Evolutionary conservation across 2,113 vertebrate genomes (phyloP).

Genomic region (Glaucidium brasilianum): DNA sequence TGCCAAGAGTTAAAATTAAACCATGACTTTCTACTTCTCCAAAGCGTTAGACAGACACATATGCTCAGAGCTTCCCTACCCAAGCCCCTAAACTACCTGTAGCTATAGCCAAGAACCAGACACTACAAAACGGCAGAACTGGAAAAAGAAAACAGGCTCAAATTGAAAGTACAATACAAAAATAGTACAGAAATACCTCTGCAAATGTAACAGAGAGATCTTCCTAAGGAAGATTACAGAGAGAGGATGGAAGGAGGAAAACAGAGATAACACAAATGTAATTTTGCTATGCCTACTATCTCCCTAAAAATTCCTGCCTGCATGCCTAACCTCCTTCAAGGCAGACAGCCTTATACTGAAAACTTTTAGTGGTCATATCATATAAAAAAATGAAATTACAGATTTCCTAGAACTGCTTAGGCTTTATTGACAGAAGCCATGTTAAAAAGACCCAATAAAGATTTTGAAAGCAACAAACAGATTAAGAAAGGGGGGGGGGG

Average conservation of each 20-base stretch:
- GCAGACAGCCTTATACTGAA: not conserved
- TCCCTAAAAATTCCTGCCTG: not conserved
- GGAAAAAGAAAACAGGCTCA: not conserved
- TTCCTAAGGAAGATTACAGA: not conserved
- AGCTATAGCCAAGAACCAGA: not conserved
- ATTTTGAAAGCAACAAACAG: not conserved
- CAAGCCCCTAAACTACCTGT: not conserved
- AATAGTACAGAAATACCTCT: not conserved
- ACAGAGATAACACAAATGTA: not conserved
- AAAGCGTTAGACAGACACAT: not conserved
- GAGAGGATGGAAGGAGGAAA: not conserved
- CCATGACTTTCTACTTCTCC: not conserved
- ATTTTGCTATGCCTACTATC: not conserved
- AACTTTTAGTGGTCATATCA: not conserved
- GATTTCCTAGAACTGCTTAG: not conserved
- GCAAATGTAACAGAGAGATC: not conserved
- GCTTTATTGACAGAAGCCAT: not conserved
- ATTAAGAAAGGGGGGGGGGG: not conserved
- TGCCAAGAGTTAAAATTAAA: constrained; percentile 18
- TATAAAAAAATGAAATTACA: not conserved
- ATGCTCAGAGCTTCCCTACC: not conserved
- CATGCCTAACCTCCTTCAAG: not conserved
- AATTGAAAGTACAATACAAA: not conserved
- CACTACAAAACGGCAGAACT: not conserved
- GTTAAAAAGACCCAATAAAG: not conserved